A percentile compares a stretch with the other conserved stretches of the same genome.
These are phyloP conservation scores for Brachionus paranguensis DNA, from an alignment of 1,140 invertebrate species.

Conservation along the genomic window DNA sequence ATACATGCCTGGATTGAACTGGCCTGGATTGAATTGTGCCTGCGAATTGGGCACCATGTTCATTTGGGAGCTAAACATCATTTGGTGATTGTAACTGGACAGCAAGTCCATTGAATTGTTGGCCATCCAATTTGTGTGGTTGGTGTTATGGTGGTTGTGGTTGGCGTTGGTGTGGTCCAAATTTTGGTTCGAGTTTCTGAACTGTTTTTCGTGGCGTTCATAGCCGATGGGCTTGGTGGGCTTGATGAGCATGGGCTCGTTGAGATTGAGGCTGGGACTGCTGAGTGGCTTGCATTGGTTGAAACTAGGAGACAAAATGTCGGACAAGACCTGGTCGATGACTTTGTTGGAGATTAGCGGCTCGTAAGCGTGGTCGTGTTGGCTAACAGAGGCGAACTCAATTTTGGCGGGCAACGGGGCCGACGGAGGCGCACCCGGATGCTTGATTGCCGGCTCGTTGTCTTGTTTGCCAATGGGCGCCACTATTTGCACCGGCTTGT, in stretches of 20 bases:
- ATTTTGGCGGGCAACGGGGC: background rate
- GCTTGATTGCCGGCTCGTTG: background rate
- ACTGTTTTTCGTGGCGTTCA: constrained; percentile 35
- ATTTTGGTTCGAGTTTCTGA: background rate
- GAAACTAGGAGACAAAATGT: background rate
- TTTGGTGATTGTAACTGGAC: background rate
- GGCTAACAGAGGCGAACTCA: background rate
- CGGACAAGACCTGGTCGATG: background rate
- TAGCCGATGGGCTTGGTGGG: constrained; percentile 31
- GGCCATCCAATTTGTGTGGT: background rate
- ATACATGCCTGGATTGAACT: background rate
- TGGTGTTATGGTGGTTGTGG: background rate
- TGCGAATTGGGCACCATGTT: background rate
- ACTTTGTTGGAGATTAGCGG: background rate
- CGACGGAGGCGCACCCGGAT: constrained; percentile 29
- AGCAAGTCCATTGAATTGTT: background rate
- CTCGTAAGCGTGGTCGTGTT: background rate
- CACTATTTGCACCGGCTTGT: background rate
- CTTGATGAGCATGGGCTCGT: background rate
- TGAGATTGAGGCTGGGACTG: background rate
- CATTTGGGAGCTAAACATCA: background rate
- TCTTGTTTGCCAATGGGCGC: background rate
- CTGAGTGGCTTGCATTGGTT: background rate
- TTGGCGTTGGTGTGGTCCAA: background rate
- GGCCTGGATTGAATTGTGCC: background rate